Evolutionary conservation across 2,113 vertebrate genomes (phyloP).

Genomic region (Zeus faber): DNA sequence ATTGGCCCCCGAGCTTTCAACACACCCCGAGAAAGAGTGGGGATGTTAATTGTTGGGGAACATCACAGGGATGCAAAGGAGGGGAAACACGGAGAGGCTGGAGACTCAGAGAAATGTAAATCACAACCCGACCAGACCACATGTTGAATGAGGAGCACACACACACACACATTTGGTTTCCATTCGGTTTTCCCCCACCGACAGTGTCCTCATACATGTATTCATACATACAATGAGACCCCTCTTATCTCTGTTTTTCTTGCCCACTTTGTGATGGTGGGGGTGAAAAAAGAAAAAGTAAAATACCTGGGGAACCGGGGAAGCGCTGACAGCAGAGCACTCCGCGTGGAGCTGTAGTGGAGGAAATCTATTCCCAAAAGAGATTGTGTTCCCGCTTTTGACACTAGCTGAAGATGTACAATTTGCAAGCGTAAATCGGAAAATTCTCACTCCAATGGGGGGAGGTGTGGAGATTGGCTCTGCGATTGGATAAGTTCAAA

Average conservation of each 20-base stretch:
- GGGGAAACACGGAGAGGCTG: constrained; percentile 47
- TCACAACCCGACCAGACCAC: constrained; percentile 52
- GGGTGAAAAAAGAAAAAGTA: constrained; percentile 4
- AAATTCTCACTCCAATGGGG: constrained; percentile 66
- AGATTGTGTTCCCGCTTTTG: constrained; percentile 56
- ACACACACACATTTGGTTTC: constrained; percentile 57
- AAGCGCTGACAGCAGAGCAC: constrained; percentile 40
- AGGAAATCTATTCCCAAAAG: constrained; percentile 69
- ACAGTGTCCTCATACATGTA: constrained; percentile 20
- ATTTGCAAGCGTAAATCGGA: constrained; percentile 66
- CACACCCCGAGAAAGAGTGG: constrained; percentile 65
- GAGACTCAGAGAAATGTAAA: constrained; percentile 60
- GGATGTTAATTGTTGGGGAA: constrained; percentile 73
- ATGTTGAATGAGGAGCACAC: constrained; percentile 56
- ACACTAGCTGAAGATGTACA: constrained; percentile 59
- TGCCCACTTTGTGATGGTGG: constrained; percentile 21
- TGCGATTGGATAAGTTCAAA: constrained; percentile 69
- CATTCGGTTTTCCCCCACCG: constrained; percentile 34
- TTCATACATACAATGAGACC: constrained; percentile 43
- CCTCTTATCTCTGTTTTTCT: constrained; percentile 50
- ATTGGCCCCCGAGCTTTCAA: constrained; percentile 77
- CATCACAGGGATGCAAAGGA: constrained; percentile 67
- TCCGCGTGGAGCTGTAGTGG: constrained; percentile 44
- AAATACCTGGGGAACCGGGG: constrained; percentile 40
- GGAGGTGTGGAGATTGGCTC: constrained; percentile 55